A percentile compares a stretch with the other conserved stretches of the same genome.
These are phyloP conservation scores for Drosophila yakuba DNA, from an alignment of 1,140 invertebrate species.

Conservation along the genomic window DNA sequence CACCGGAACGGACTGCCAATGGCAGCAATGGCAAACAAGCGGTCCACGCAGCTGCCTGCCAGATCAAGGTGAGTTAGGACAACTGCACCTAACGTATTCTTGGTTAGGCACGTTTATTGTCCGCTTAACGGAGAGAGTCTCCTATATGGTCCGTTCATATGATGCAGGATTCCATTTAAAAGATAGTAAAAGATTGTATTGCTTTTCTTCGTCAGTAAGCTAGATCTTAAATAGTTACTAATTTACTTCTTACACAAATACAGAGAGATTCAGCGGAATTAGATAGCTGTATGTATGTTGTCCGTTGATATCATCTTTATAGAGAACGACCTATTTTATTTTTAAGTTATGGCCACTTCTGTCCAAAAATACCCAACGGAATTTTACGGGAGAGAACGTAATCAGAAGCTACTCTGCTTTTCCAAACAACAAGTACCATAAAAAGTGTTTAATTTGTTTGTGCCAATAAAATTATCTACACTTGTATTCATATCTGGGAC, in stretches of 20 bases:
- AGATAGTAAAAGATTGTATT: too few species aligned
- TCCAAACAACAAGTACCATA: neutral
- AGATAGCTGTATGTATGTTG: neutral
- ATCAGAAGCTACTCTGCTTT: neutral
- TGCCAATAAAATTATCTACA: neutral
- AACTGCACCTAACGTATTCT: too few species aligned
- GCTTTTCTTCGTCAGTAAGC: too few species aligned
- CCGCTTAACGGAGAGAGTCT: too few species aligned
- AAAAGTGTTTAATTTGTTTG: neutral
- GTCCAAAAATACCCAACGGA: neutral
- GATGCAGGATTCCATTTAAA: too few species aligned
- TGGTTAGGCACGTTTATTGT: too few species aligned
- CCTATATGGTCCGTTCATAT: too few species aligned
- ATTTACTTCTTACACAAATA: too few species aligned
- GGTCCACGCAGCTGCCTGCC: conserved; percentile 96
- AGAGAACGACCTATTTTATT: neutral
- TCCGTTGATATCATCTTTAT: neutral
- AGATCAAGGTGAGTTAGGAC: conserved; percentile 91
- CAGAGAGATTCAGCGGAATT: too few species aligned
- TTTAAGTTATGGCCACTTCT: neutral
- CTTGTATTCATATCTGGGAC: neutral
- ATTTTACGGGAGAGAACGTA: neutral
- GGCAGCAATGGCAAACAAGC: conserved; percentile 84
- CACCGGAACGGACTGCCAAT: conserved; percentile 36
- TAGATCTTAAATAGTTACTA: too few species aligned